Evolutionary conservation across 2,113 vertebrate genomes (phyloP).

Genomic region (Alethe diademata): DNA sequence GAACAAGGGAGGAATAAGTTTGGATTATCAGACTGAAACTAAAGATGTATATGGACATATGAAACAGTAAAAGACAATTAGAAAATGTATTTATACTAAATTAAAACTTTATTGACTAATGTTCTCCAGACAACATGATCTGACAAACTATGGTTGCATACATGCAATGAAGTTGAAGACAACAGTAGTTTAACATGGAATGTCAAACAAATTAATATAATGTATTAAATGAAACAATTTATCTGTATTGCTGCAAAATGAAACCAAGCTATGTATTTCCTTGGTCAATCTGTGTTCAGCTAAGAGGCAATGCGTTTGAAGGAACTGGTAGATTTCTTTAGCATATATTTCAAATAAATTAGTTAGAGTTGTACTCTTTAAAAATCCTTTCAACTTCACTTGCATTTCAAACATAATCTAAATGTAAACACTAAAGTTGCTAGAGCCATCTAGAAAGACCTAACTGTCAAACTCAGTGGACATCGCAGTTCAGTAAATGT

Average conservation of each 20-base stretch:
- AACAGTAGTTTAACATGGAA: constrained; percentile 88
- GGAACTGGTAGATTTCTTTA: constrained; percentile 74
- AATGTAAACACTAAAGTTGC: constrained; percentile 93
- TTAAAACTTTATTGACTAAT: constrained; percentile 98
- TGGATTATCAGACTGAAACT: background rate
- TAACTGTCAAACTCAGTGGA: constrained; percentile 58
- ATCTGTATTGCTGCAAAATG: constrained; percentile 70
- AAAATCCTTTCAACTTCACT: constrained; percentile 81
- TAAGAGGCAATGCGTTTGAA: constrained; percentile 65
- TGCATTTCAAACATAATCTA: constrained; percentile 85
- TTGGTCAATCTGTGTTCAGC: constrained; percentile 61
- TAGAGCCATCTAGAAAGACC: constrained; percentile 76
- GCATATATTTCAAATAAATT: constrained; percentile 91
- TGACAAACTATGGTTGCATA: constrained; percentile 77
- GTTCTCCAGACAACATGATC: constrained; percentile 85
- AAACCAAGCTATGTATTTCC: constrained; percentile 57
- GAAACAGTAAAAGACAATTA: constrained; percentile 28
- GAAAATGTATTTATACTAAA: constrained; percentile 78
- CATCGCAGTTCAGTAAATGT: constrained; percentile 73
- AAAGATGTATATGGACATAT: background rate
- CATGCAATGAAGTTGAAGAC: constrained; percentile 85
- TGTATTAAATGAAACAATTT: constrained; percentile 71
- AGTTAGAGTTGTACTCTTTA: constrained; percentile 85
- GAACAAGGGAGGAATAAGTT: background rate
- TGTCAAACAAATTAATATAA: constrained; percentile 78